These are phyloP conservation scores for Nasonovia ribisnigri DNA, from an alignment of 2,888 invertebrate genomes.

Conservation along the genomic window DNA sequence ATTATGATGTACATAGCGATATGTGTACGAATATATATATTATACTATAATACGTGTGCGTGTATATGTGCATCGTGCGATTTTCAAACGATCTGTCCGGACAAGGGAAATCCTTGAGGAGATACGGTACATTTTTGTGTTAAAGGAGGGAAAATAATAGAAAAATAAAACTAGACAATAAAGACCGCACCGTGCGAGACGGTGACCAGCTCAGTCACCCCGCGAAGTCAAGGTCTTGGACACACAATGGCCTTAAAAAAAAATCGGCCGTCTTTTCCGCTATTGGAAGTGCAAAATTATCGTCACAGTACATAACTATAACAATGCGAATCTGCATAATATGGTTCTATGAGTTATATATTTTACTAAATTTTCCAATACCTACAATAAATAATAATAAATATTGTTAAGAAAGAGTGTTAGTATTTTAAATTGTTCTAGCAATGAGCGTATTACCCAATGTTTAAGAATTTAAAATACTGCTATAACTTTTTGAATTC, in stretches of 20 bases:
- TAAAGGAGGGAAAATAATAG: slow-evolving; percentile 22
- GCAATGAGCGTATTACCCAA: not conserved
- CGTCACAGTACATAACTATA: not conserved
- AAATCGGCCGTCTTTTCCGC: slow-evolving; percentile 48
- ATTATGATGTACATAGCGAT: not conserved
- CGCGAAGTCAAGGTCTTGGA: slow-evolving; percentile 58
- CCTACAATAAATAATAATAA: not conserved
- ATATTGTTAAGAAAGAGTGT: not conserved
- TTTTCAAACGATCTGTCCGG: not conserved
- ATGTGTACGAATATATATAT: not conserved
- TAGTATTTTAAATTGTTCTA: not conserved
- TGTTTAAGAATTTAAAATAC: not conserved
- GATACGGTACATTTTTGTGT: slow-evolving; percentile 33
- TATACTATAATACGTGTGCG: not conserved
- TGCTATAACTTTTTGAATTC: not conserved
- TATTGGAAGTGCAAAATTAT: slow-evolving; percentile 25
- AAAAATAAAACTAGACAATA: slow-evolving; percentile 45
- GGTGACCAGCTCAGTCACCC: slow-evolving; percentile 59
- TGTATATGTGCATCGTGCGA: not conserved
- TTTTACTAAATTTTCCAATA: not conserved
- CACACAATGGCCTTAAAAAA: slow-evolving; percentile 48
- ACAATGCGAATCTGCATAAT: not conserved
- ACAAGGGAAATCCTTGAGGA: slow-evolving; percentile 54
- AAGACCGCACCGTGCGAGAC: slow-evolving; percentile 28
- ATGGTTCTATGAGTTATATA: not conserved